Evolutionary conservation across 2,888 invertebrate genomes (phyloP).

Genomic region (Microctonus brassicae): DNA sequence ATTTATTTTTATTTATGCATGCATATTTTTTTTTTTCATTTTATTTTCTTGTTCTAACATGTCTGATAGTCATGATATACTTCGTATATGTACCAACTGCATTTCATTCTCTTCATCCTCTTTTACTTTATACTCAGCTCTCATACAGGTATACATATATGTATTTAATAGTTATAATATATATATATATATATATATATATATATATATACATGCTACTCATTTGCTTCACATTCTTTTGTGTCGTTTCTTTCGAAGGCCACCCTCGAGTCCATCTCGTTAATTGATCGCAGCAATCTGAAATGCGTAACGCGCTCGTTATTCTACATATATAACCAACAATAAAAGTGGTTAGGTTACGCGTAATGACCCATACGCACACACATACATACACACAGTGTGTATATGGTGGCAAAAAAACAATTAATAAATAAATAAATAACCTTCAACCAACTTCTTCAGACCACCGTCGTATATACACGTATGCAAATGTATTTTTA

Average conservation of each 20-base stretch:
- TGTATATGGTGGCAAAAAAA: slow-evolving; percentile 47
- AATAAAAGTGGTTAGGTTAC: slow-evolving; percentile 53
- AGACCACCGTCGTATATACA: background rate
- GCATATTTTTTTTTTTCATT: slow-evolving; percentile 1
- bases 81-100: too few species aligned
- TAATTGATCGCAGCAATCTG: slow-evolving; percentile 57
- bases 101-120: slow-evolving; percentile 38
- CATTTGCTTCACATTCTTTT: slow-evolving; percentile 13
- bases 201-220: background rate
- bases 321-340: slow-evolving; percentile 59
- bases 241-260: slow-evolving; percentile 18
- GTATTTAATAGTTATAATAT: too few species aligned
- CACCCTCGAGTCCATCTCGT: slow-evolving; percentile 38
- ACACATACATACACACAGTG: too few species aligned
- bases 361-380: slow-evolving; percentile 53
- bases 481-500: background rate
- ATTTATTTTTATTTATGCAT: slow-evolving; percentile 12
- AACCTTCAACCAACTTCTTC: background rate
- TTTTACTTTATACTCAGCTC: slow-evolving; percentile 18
- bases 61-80: background rate
- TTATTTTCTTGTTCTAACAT: background rate
- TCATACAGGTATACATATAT: too few species aligned
- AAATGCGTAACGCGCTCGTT: slow-evolving; percentile 55
- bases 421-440: too few species aligned
- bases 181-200: background rate